Evolutionary conservation across 2,113 vertebrate genomes (phyloP).

Genomic region (Platysternon megacephalum): DNA sequence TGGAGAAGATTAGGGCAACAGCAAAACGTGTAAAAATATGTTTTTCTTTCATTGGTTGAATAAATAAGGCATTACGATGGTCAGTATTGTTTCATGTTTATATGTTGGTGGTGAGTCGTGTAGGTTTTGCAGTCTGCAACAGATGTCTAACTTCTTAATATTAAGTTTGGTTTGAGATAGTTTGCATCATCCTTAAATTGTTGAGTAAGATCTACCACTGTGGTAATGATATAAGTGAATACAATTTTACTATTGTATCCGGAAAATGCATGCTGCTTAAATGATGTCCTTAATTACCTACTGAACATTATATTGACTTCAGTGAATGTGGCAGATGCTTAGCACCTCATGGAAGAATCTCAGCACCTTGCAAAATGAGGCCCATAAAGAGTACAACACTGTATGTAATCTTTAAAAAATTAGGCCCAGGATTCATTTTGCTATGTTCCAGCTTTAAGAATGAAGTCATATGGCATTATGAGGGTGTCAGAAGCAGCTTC

Average conservation of each 20-base stretch:
- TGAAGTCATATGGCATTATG: fast-evolving
- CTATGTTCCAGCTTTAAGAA: fast-evolving
- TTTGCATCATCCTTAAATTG: background rate
- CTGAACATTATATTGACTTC: fast-evolving
- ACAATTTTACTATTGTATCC: fast-evolving
- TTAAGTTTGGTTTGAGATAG: fast-evolving
- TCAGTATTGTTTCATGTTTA: background rate
- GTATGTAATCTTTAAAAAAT: background rate
- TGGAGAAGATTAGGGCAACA: background rate
- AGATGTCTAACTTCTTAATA: background rate
- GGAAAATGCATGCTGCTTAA: background rate
- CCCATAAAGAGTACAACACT: background rate
- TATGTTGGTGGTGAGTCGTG: background rate
- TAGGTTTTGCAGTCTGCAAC: background rate
- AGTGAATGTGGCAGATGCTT: background rate
- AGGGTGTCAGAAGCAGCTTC: constrained; percentile 1
- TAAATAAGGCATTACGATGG: background rate
- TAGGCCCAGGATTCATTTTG: background rate
- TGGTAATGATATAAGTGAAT: background rate
- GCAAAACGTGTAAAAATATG: background rate
- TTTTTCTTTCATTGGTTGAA: background rate
- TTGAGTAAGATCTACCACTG: fast-evolving
- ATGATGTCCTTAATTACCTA: fast-evolving
- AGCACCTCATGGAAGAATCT: background rate
- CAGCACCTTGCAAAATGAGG: background rate